Evolutionary conservation across 2,113 vertebrate genomes (phyloP).

Genomic region (Apodemus speciosus): DNA sequence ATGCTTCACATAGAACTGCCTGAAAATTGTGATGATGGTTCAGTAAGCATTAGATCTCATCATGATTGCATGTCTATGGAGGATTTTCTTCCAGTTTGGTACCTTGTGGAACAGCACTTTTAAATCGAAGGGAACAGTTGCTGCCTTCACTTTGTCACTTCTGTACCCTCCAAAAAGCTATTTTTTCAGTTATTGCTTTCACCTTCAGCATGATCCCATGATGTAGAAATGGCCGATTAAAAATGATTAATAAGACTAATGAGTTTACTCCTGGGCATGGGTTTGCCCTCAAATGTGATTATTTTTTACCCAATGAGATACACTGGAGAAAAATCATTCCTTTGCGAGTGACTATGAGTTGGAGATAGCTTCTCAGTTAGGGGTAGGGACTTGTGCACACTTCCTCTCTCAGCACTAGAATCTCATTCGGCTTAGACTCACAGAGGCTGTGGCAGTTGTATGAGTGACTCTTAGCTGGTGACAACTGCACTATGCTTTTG

Average conservation of each 20-base stretch:
- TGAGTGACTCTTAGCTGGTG: no score
- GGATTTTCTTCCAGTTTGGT: background rate
- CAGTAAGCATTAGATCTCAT: background rate
- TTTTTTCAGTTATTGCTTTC: background rate
- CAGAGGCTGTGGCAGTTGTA: no score
- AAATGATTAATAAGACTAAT: conserved; percentile 23
- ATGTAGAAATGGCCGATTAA: conserved; percentile 13
- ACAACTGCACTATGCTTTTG: no score
- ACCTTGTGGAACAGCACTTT: conserved; percentile 1
- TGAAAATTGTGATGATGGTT: background rate
- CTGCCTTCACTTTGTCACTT: background rate
- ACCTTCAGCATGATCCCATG: conserved; percentile 30
- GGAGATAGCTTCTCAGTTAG: no score
- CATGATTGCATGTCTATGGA: background rate
- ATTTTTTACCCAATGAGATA: no score
- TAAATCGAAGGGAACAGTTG: background rate
- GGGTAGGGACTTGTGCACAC: no score
- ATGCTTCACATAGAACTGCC: background rate
- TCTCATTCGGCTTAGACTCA: no score
- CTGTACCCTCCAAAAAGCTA: background rate
- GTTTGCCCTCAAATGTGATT: no score
- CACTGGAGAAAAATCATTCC: no score
- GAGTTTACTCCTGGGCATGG: no score
- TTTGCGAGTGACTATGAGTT: no score
- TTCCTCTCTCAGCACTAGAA: no score